Evolutionary conservation across 2,113 vertebrate genomes (phyloP), one percentile per base, ranked within the genome.

Genomic region (Ailurus styani): DNA sequence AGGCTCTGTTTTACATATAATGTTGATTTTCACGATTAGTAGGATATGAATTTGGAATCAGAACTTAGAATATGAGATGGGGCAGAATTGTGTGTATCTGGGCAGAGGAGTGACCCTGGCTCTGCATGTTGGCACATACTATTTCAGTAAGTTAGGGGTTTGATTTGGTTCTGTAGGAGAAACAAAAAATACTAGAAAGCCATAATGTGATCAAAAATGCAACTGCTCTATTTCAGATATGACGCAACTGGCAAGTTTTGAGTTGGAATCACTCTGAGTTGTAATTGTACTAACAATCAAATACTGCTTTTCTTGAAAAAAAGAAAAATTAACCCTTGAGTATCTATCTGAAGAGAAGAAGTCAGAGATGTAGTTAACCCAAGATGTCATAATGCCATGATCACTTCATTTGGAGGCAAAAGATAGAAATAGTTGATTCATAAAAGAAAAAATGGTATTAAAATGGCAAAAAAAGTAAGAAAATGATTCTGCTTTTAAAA

Each of bases 291-390:
- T 84, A 64, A 57, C 57, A 73, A 82, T 86, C 29, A 94, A 47
- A 91, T 64, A 82, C 27, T 57, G 42, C 81, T 29, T 81, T 40
- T 79, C 47, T 95, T 57, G 47, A 27, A 68, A 81, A 81, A 82
- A 82, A 73, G 50, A 77, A 87, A 81, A 73, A 45, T 52, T 29
- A 96, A 78, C 31, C 40, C 27, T 87, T 45, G 62, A 72, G 1
- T 66, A n/a, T 96, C 64, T 89, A 12, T 70, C 42, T 62, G 42
- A 91, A 91, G 81, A 93, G 47, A 82, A 96, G 54, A 86, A 97
- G 42, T 2, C 83, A 85, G 17, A 84, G 27, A 42, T 72, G 14
- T 34, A 77, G 31, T 85, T 96, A 78, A 62, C 29, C 73, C 34
- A 92, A 68, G 23, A 27, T 73, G n/a, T 15, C 34, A 0, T 66